A percentile compares a stretch with the other conserved stretches of the same genome.
These are phyloP conservation scores for Colaptes auratus DNA, from an alignment of 2,113 vertebrate genomes.

Conservation along the genomic window DNA sequence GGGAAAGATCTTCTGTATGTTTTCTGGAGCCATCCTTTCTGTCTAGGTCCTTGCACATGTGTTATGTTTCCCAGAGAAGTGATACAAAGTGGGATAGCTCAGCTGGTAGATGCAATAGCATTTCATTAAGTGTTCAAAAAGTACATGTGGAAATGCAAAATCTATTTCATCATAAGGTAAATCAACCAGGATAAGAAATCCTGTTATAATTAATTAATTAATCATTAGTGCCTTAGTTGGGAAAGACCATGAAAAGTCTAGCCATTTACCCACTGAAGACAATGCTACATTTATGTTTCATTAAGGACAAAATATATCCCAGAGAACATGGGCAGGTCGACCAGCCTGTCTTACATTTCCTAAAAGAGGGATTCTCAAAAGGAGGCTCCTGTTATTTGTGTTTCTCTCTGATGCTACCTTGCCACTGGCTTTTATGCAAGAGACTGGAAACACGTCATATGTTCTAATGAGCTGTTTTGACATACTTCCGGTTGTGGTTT, in stretches of 20 bases:
- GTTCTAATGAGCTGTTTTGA: neutral
- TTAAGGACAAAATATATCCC: neutral
- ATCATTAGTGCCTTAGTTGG: neutral
- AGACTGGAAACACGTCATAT: neutral
- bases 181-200: neutral
- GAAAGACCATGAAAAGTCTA: neutral
- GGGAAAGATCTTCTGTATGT: neutral
- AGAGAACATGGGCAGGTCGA: neutral
- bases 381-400: neutral
- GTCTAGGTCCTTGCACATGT: accelerated
- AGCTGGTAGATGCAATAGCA: neutral
- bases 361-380: neutral
- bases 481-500: neutral
- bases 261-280: neutral
- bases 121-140: neutral
- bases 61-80: neutral
- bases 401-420: neutral
- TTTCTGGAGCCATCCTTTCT: neutral
- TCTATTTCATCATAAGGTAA: neutral
- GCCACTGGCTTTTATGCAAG: neutral
- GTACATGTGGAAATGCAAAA: neutral
- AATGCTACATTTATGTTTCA: neutral
- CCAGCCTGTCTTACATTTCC: neutral
- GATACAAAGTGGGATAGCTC: neutral
- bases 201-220: neutral